A percentile compares a stretch with the other conserved stretches of the same genome.
Evolutionary conservation across 2,113 vertebrate genomes (phyloP).

Genomic region (Channa argus): DNA sequence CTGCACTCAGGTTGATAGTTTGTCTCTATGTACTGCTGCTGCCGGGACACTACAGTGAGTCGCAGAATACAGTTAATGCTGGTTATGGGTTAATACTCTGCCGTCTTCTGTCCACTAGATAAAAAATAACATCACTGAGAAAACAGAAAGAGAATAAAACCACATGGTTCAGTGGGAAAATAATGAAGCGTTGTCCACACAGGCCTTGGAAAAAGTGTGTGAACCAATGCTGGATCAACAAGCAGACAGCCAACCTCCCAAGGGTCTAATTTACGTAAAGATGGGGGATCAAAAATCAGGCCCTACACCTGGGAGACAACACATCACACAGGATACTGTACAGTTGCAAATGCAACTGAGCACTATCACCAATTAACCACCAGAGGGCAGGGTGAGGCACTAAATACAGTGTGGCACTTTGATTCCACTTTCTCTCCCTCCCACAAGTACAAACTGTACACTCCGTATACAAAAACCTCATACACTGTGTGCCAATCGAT

Average conservation of each 20-base stretch:
- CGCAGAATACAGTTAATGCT: constrained; percentile 49
- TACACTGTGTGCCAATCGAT: neutral
- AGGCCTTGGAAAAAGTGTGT: neutral
- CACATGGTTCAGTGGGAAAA: too few species aligned
- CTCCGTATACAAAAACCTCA: constrained; percentile 8
- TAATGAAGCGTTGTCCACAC: neutral
- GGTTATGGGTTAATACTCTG: constrained; percentile 41
- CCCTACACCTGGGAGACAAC: neutral
- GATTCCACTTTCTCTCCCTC: neutral
- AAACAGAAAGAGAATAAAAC: neutral
- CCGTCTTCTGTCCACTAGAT: neutral
- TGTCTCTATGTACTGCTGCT: constrained; percentile 27
- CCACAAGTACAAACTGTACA: neutral
- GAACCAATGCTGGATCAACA: neutral
- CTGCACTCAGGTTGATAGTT: constrained; percentile 4
- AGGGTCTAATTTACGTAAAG: too few species aligned
- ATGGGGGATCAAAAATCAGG: neutral
- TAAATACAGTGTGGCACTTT: neutral
- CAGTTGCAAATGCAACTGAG: neutral
- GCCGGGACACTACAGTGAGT: constrained; percentile 20
- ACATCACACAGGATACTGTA: neutral
- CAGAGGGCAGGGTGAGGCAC: neutral
- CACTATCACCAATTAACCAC: neutral
- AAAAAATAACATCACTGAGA: constrained; percentile 14
- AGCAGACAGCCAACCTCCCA: too few species aligned